Conservation (phyloP, 2,797 vertebrate genomes). For the Tadarida brasiliensis region DNA sequence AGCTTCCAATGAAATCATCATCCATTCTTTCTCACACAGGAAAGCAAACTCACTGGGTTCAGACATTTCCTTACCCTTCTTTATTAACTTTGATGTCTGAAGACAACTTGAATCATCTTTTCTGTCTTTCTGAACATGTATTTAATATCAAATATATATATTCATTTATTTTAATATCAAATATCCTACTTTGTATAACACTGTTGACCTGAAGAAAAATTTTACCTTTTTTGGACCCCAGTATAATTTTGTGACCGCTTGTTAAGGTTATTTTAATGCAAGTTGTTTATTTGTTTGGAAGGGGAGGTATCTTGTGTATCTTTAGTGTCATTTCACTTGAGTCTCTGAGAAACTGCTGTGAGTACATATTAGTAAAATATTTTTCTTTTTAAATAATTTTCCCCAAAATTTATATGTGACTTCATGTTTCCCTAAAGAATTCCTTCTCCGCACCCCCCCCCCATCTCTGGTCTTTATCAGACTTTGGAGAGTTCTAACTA, state of each 20-base stretch:
- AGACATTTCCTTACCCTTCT: not conserved
- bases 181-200: not conserved
- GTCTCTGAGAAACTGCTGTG: slow-evolving; percentile 2
- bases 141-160: slow-evolving; percentile 50
- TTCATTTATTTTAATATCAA: slow-evolving; percentile 35
- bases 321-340: slow-evolving; percentile 32
- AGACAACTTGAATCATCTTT: not conserved
- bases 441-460: too few relatives aligned
- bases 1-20: not conserved
- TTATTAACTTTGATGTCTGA: slow-evolving; percentile 48
- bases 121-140: slow-evolving; percentile 20
- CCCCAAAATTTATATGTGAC: not conserved
- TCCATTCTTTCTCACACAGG: slow-evolving; percentile 18
- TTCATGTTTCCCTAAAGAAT: not conserved
- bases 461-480: not conserved
- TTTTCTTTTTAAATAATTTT: not conserved
- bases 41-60: not conserved
- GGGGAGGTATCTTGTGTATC: not conserved
- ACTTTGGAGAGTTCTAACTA: not conserved
- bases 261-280: not conserved
- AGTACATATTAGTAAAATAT: slow-evolving; percentile 27
- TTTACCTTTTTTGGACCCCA: not conserved
- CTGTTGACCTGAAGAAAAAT: slow-evolving; percentile 7
- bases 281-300: not conserved
- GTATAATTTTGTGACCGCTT: not conserved